Evolutionary conservation across 2,888 invertebrate species (phyloP).

Genomic region (Harpagoxenus sublaevis): DNA sequence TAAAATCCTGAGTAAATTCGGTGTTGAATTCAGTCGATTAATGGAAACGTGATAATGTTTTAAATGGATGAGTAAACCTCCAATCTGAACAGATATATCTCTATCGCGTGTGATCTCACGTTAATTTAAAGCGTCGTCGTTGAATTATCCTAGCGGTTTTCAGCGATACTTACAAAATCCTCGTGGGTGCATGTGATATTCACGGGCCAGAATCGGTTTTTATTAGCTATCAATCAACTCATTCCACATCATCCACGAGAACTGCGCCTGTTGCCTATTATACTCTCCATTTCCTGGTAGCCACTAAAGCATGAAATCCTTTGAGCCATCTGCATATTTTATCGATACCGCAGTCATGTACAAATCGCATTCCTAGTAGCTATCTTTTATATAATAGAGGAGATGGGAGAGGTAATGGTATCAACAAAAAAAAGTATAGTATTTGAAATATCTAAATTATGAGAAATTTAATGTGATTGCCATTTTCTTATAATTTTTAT

Average conservation of each 20-base stretch:
- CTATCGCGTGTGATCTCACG: background rate
- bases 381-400: slow-evolving; percentile 20
- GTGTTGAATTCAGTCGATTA: background rate
- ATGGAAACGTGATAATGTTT: background rate
- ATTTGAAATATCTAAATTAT: background rate
- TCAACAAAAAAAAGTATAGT: background rate
- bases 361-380: slow-evolving; percentile 35
- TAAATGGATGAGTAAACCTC: background rate
- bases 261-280: slow-evolving; percentile 28
- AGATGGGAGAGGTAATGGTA: background rate
- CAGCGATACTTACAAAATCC: background rate
- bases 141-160: slow-evolving; percentile 6
- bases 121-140: slow-evolving; percentile 9
- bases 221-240: slow-evolving; percentile 34
- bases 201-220: slow-evolving; percentile 15
- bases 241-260: slow-evolving; percentile 21
- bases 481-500: background rate
- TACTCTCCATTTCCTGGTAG: slow-evolving; percentile 40
- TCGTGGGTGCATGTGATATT: slow-evolving; percentile 9
- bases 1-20: background rate
- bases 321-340: slow-evolving; percentile 39
- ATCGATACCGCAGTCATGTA: slow-evolving; percentile 30
- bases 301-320: slow-evolving; percentile 40
- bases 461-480: background rate
- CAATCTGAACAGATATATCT: background rate